These are phyloP conservation scores for Orthonychiurus folsomi DNA, from an alignment of 2,888 invertebrate genomes.

Conservation along the genomic window DNA sequence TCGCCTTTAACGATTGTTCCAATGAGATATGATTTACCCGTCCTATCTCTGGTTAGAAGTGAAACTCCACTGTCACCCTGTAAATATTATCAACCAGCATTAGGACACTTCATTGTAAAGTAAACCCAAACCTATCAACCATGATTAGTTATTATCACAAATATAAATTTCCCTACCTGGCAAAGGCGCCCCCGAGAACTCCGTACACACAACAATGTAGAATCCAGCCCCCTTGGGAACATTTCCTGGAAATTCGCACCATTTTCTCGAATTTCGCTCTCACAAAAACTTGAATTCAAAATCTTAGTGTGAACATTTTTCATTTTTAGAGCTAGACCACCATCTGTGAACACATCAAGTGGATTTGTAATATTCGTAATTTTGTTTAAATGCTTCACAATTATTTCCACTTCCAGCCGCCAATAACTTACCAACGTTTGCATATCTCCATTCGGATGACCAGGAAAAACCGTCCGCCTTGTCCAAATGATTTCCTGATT, in stretches of 20 bases:
- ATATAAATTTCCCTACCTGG: too few species aligned
- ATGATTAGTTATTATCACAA: too few species aligned
- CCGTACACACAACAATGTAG: background rate
- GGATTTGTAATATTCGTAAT: background rate
- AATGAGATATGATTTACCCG: background rate
- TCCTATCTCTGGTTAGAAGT: background rate
- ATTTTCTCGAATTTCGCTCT: background rate
- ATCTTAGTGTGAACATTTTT: slow-evolving; percentile 2
- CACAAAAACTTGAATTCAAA: background rate
- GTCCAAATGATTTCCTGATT: background rate
- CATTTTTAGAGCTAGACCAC: background rate
- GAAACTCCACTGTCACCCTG: too few species aligned
- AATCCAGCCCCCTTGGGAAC: slow-evolving; percentile 5
- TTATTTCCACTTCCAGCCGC: too few species aligned
- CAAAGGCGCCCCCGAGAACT: background rate
- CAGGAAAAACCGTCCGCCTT: slow-evolving; percentile 5
- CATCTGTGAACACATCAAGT: background rate
- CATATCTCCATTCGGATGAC: background rate
- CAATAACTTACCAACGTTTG: background rate
- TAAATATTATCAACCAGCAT: too few species aligned
- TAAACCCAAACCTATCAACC: background rate
- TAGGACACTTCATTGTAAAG: slow-evolving; percentile 1
- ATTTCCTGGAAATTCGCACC: background rate
- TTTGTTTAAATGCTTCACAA: background rate
- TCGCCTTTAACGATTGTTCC: slow-evolving; percentile 4